A percentile compares a stretch with the other conserved stretches of the same genome.
Evolutionary conservation across 2,888 invertebrate species (phyloP).

Genomic region (Choreutis nemorana): DNA sequence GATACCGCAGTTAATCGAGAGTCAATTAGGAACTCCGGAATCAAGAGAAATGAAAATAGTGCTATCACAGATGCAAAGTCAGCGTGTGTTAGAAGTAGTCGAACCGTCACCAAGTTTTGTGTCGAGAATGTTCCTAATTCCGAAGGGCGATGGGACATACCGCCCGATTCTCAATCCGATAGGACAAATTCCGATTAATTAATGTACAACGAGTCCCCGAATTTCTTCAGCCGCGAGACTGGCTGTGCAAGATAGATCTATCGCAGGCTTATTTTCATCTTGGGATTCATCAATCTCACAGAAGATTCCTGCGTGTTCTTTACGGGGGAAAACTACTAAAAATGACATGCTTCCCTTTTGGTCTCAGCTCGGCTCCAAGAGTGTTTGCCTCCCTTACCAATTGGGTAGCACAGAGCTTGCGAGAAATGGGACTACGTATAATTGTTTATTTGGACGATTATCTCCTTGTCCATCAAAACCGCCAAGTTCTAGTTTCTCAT

Average conservation of each 20-base stretch:
- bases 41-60: conserved; percentile 8
- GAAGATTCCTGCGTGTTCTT: conserved; percentile 10
- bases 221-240: conserved; percentile 1
- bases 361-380: conserved; percentile 11
- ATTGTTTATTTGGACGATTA: neutral
- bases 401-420: neutral
- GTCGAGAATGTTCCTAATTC: conserved; percentile 1
- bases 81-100: conserved; percentile 8
- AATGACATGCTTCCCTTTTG: conserved; percentile 14
- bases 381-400: neutral
- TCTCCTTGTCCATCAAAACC: neutral
- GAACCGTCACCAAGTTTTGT: conserved; percentile 1
- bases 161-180: conserved; percentile 1
- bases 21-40: conserved; percentile 4
- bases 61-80: too few relatives aligned
- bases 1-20: conserved; percentile 1
- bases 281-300: conserved; percentile 4
- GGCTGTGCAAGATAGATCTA: conserved; percentile 1
- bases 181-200: neutral
- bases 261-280: neutral
- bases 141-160: neutral
- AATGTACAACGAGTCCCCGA: conserved; percentile 1
- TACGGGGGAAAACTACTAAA: conserved; percentile 8
- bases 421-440: neutral
- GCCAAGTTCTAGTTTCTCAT: neutral